Base-by-base conservation (phyloP, 2,797 vertebrate genomes). In the Menidia menidia region DNA sequence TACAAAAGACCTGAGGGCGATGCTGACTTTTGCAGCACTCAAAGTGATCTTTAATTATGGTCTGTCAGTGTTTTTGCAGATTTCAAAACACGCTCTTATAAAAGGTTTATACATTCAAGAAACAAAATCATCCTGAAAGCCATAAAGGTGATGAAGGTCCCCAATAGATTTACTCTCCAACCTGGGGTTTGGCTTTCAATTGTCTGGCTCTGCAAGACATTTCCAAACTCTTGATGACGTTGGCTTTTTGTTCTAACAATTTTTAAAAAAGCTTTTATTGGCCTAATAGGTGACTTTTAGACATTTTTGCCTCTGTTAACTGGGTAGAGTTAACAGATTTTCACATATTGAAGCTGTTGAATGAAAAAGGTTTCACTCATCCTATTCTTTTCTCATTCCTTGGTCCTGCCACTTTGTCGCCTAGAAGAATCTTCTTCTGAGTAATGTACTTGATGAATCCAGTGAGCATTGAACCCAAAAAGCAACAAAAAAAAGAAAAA, bases 41-140 rank as follows among this genome's bases (percentile, higher is more conserved):
- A 73, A 89, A 87, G 71, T 79, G 71, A 80, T 61, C 73, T 77
- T 84, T 91, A 87, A 77, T 83, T 90, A 85, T 80, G 84, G 76
- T 83, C 78, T 86, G 78, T 79, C 60, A 68, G 54, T 81, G 67
- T 86, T 90, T 80, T 83, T 59, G 64, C 75, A 73, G 19, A 69
- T 88, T 86, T 83, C 78, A 81, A 86, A 89, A 85, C 60, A 77
- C 71, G 82, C 88, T 88, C 84, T 83, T 64, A 73, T 84, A 64
- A 88, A 84, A 75, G 42, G 63, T 62, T 57, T 78, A 81, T 77
- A 54, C 87, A 72, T 87, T 81, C 32, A 67, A 83, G 87, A 65
- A 72, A 78, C 78, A 64, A 32, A 73, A 81, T 73, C 25, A 6
- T 52, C 51, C 57, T 71, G 68, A 77, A 87, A 87, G 66, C 71